Percentiles rank a stretch among this genome's conserved stretches.
Evolutionary conservation across 1,140 invertebrate species (phyloP).

Genomic region (Drosophila dunni): DNA sequence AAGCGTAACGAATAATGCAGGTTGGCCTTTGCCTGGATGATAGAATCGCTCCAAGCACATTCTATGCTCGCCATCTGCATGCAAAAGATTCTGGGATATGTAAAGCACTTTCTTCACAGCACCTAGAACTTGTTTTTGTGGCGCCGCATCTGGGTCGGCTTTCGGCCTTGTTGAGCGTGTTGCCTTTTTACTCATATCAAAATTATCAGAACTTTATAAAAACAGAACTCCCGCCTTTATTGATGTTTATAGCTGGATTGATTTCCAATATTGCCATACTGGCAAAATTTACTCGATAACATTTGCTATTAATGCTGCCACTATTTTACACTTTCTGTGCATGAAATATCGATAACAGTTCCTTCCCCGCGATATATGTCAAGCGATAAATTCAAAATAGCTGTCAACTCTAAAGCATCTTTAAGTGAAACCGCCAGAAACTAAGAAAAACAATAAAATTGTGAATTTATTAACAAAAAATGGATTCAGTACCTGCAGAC

Average conservation of each 20-base stretch:
- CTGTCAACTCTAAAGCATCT: slow-evolving; percentile 33
- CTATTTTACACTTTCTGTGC: neutral
- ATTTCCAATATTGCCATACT: neutral
- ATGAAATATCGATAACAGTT: slow-evolving; percentile 1
- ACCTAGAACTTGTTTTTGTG: slow-evolving; percentile 26
- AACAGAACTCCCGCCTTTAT: slow-evolving; percentile 45
- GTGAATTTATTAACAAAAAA: neutral
- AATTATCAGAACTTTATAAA: slow-evolving; percentile 43
- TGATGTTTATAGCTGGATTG: slow-evolving; percentile 27
- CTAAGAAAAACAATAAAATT: neutral
- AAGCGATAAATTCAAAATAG: neutral
- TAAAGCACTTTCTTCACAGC: slow-evolving; percentile 70
- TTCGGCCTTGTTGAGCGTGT: slow-evolving; percentile 61
- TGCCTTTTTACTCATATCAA: slow-evolving; percentile 63
- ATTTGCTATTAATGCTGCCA: neutral
- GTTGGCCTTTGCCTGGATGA: slow-evolving; percentile 69
- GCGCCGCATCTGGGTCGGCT: slow-evolving; percentile 55
- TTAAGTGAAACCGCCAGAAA: slow-evolving; percentile 39
- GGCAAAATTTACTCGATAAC: neutral
- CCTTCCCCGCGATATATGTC: slow-evolving; percentile 22
- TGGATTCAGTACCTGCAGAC: slow-evolving; percentile 1
- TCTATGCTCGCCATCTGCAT: slow-evolving; percentile 32
- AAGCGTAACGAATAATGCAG: slow-evolving; percentile 61
- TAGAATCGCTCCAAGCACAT: slow-evolving; percentile 68
- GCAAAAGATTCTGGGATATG: slow-evolving; percentile 59